Evolutionary conservation across 2,888 invertebrate species (phyloP).

Genomic region (Portevinia maculata): DNA sequence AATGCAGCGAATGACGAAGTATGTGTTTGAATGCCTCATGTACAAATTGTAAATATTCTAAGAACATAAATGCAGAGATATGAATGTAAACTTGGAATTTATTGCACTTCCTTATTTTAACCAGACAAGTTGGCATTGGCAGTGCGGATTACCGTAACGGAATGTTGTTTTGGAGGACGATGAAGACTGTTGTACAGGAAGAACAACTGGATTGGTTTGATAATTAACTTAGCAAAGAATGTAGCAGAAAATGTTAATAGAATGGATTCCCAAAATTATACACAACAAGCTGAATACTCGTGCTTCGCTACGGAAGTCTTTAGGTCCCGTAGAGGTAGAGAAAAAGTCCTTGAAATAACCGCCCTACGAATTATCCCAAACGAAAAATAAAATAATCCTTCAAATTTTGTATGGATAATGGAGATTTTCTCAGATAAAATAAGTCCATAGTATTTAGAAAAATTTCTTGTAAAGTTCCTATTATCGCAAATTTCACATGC

Average conservation of each 20-base stretch:
- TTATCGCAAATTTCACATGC: no score
- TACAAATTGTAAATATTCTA: constrained; percentile 15
- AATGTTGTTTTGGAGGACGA: constrained; percentile 10
- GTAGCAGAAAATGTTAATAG: constrained; percentile 3
- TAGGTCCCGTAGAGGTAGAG: no score
- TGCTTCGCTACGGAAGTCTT: no score
- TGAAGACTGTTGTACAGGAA: constrained; percentile 27
- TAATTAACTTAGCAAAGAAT: constrained; percentile 19
- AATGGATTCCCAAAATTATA: constrained; percentile 7
- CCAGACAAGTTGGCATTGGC: background rate
- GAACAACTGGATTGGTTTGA: constrained; percentile 40
- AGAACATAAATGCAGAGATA: constrained; percentile 45
- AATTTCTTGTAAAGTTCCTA: no score
- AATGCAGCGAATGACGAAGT: constrained; percentile 33
- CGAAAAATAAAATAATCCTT: no score
- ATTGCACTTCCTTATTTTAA: constrained; percentile 46
- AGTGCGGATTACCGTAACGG: constrained; percentile 10
- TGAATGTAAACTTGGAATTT: constrained; percentile 54
- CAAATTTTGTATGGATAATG: no score
- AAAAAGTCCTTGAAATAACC: no score
- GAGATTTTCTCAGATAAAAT: no score
- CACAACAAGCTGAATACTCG: no score
- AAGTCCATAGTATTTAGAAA: no score
- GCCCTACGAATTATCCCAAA: no score
- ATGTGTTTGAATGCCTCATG: constrained; percentile 3